Evolutionary conservation across 1,140 invertebrate species (phyloP), one percentile per base, ranked within the genome.

Genomic region (Sminthurides bifidus): DNA sequence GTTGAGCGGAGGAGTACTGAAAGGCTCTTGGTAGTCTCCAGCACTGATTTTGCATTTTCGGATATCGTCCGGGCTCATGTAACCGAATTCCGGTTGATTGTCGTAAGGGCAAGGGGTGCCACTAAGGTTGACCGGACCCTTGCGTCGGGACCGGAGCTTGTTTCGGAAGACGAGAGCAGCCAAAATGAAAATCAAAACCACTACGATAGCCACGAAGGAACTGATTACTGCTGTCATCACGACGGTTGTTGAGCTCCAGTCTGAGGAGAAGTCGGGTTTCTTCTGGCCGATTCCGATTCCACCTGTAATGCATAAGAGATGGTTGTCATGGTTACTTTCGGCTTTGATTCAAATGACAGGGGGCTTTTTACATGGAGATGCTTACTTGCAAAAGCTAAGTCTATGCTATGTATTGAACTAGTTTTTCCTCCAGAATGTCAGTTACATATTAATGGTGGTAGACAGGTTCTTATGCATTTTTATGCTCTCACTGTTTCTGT

Each of bases 11-110:
- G 45, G 53, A 15, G 44, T 37, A 29, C 48, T 52, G 24, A 65
- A 65, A 27, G 63, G 63, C 33, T 65, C 59, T 48, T 61, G 60
- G 52, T 65, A 65, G 24, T 65, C 63, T 43, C 55, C 58, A 26
- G 58, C 53, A 14, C 54, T 41, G 30, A 65, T 54, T 54, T 65
- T 65, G 31, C 57, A 65, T 44, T 65, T 61, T 14, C 63, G 53
- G 38, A 59, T 59, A 23, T 64, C 56, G 12, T 57, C 57, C 27
- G 63, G 59, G 14, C 56, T 52, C 21, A 59, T 57, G 35, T 61
- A 61, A 4, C 59, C 63, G 48, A 57, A 65, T 49, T 65, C 63
- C 1, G 54, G 43, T 43, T 59, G 57, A 50, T 56, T 57, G 51
- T 61, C 60, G 40, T 57, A 65, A 3, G 59, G 54, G n/a, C n/a